Percentiles rank a stretch among this genome's conserved stretches.
Evolutionary conservation across 2,113 vertebrate species (phyloP).

Genomic region (Eleginops maclovinus): DNA sequence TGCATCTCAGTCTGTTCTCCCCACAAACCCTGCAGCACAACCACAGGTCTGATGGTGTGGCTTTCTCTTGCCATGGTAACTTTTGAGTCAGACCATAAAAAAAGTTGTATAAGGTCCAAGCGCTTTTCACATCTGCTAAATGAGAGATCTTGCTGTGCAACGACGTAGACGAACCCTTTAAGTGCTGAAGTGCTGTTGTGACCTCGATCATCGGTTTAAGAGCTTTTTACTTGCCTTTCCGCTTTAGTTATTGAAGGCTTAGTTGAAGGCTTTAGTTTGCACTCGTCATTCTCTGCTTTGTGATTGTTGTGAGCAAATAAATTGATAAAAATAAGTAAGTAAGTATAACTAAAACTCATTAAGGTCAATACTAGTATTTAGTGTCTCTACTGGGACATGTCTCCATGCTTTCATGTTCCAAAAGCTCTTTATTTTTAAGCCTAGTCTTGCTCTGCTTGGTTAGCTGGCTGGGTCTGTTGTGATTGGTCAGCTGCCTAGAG

Average conservation of each 20-base stretch:
- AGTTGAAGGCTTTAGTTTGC: slow-evolving; percentile 13
- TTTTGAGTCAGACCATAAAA: slow-evolving; percentile 65
- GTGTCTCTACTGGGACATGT: no score
- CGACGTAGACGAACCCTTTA: slow-evolving; percentile 6
- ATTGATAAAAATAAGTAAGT: no score
- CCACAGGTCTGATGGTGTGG: slow-evolving; percentile 47
- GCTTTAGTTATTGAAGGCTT: neutral
- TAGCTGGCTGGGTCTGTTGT: no score
- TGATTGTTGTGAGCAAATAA: neutral
- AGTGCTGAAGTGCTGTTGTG: neutral
- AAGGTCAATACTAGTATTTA: no score
- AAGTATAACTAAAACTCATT: no score
- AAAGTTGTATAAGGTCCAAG: slow-evolving; percentile 33
- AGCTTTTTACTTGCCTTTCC: neutral
- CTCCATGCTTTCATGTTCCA: no score
- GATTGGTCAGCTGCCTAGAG: no score
- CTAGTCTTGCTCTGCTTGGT: no score
- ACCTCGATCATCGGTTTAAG: neutral
- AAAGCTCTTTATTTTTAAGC: no score
- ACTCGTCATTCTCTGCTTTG: slow-evolving; percentile 15
- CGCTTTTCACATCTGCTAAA: slow-evolving; percentile 57
- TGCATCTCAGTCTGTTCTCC: slow-evolving; percentile 45
- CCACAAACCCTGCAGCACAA: slow-evolving; percentile 10
- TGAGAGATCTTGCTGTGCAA: slow-evolving; percentile 30
- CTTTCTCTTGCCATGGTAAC: slow-evolving; percentile 78